A percentile compares a stretch with the other conserved stretches of the same genome.
phyloP scores from a whole-genome alignment of 2,888 invertebrate species.

The Salpingus planirostris region DNA sequence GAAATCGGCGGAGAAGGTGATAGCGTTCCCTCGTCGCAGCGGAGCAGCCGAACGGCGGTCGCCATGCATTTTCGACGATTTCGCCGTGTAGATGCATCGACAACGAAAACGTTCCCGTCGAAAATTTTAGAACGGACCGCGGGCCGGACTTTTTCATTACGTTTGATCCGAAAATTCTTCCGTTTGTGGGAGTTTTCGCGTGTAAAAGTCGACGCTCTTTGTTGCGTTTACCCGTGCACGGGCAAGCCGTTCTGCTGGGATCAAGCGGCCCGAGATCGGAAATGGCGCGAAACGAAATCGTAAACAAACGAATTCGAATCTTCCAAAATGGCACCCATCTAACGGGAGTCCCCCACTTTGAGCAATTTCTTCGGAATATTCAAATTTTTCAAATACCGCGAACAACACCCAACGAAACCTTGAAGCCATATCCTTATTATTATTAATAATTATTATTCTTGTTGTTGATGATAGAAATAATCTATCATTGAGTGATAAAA shows the following conservation, averaged over 20 bases:
- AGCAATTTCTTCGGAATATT: no score
- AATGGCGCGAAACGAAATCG: neutral
- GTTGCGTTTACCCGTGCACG: conserved; percentile 1
- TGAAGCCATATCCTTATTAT: no score
- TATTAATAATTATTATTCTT: no score
- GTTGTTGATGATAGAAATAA: no score
- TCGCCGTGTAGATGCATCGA: conserved; percentile 4
- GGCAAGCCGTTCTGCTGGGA: neutral
- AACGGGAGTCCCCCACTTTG: no score
- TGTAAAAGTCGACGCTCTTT: conserved; percentile 4
- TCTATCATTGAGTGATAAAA: no score
- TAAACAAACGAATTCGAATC: neutral
- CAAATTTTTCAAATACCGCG: no score
- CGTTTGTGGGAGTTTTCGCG: conserved; percentile 2
- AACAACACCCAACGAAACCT: no score
- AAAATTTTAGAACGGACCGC: conserved; percentile 5
- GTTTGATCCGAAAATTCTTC: conserved; percentile 2
- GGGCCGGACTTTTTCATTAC: conserved; percentile 1
- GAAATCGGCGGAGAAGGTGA: conserved; percentile 17
- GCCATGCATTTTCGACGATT: conserved; percentile 3
- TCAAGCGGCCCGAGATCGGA: neutral
- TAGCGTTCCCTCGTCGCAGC: conserved; percentile 17
- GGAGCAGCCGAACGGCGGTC: conserved; percentile 16
- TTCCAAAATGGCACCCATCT: no score
- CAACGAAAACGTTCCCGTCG: conserved; percentile 5